A percentile compares a stretch with the other conserved stretches of the same genome.
Conservation (phyloP, 1,140 invertebrate species). For the Heliothis subflexa region DNA sequence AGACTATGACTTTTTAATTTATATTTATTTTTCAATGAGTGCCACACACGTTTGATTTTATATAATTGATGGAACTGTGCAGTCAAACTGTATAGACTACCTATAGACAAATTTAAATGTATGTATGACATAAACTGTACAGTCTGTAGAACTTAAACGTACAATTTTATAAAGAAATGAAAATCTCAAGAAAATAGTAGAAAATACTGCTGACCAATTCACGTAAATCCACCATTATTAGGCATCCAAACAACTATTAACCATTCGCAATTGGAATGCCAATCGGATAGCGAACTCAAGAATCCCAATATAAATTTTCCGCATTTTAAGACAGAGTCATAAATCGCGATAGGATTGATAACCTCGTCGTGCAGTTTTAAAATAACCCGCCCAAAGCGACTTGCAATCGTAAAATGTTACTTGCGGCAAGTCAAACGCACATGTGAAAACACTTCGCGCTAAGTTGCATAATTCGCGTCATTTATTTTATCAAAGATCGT, state of each 20-base stretch:
- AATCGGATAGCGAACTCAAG: slow-evolving; percentile 27
- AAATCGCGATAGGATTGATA: slow-evolving; percentile 37
- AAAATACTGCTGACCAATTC: slow-evolving; percentile 24
- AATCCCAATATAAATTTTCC: slow-evolving; percentile 36
- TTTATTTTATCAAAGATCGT: slow-evolving; percentile 41
- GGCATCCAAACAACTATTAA: slow-evolving; percentile 26
- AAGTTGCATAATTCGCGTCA: slow-evolving; percentile 39
- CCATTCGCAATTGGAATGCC: slow-evolving; percentile 19
- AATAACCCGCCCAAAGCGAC: slow-evolving; percentile 31
- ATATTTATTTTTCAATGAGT: too few relatives aligned
- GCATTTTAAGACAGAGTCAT: slow-evolving; percentile 33
- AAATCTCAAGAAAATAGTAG: too few relatives aligned
- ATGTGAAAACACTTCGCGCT: slow-evolving; percentile 20
- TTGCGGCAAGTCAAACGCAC: slow-evolving; percentile 1
- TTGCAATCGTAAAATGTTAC: slow-evolving; percentile 16
- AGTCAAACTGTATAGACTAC: too few relatives aligned
- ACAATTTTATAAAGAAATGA: too few relatives aligned
- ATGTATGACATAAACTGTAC: too few relatives aligned
- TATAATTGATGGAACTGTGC: too few relatives aligned
- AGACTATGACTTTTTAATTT: too few relatives aligned
- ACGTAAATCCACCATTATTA: slow-evolving; percentile 3
- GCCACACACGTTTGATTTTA: too few relatives aligned
- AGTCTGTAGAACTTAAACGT: too few relatives aligned
- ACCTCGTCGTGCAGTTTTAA: slow-evolving; percentile 36
- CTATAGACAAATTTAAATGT: too few relatives aligned